Conservation (phyloP, 1,140 invertebrate genomes). For the Diprion similis region DNA sequence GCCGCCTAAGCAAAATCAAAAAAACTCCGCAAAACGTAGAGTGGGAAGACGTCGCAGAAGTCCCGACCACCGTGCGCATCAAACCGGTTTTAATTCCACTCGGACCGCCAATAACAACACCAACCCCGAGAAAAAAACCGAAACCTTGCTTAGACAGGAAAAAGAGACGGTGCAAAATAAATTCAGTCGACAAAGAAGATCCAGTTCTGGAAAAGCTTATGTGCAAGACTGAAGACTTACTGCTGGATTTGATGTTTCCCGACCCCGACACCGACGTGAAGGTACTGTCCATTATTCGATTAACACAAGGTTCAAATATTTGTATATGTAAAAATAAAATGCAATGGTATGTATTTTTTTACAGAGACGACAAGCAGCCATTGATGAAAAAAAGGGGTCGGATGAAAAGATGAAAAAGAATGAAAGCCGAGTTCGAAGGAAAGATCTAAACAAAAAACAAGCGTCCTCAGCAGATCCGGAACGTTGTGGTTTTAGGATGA, state of each 20-base stretch:
- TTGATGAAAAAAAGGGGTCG: background rate
- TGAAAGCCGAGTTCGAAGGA: conserved; percentile 13
- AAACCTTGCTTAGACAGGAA: conserved; percentile 32
- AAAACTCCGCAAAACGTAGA: background rate
- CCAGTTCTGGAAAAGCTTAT: conserved; percentile 34
- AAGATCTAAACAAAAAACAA: background rate
- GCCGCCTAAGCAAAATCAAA: conserved; percentile 1
- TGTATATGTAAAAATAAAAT: too few relatives aligned
- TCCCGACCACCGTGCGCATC: conserved; percentile 28
- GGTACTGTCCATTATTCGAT: background rate
- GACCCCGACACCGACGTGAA: background rate
- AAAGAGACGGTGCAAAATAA: conserved; percentile 30
- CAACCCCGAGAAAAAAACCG: conserved; percentile 27
- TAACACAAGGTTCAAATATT: too few relatives aligned
- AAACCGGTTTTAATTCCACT: conserved; percentile 45
- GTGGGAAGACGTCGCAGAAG: conserved; percentile 29
- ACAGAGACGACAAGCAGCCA: background rate
- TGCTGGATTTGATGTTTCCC: conserved; percentile 50
- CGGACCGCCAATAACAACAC: conserved; percentile 53
- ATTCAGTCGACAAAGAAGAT: conserved; percentile 25
- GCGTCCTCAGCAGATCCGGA: conserved; percentile 13
- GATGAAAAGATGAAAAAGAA: conserved; percentile 12
- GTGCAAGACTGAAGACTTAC: conserved; percentile 44
- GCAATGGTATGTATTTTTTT: background rate
- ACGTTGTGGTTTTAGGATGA: conserved; percentile 28